phyloP scores from a whole-genome alignment of 2,888 invertebrate genomes.

The Yponomeuta sedellus region DNA sequence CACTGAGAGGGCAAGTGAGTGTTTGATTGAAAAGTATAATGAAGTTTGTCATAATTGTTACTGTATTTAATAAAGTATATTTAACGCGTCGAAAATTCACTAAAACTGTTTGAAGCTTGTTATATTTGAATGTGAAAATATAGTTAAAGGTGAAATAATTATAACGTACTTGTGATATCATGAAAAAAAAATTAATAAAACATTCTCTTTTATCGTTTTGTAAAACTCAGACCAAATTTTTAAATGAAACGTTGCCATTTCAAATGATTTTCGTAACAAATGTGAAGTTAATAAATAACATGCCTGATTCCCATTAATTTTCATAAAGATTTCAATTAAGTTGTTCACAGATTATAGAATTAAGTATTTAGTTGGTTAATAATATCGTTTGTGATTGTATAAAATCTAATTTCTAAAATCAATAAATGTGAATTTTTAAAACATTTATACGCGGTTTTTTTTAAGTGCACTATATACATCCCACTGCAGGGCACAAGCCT shows the following conservation, averaged over 20 bases:
- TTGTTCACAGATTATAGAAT: neutral
- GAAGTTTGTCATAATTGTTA: slow-evolving; percentile 6
- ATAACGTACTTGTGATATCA: slow-evolving; percentile 7
- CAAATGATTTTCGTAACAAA: neutral
- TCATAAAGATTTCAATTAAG: neutral
- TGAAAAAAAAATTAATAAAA: neutral
- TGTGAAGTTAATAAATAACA: neutral
- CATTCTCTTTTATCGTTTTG: neutral
- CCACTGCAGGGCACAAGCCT: too few species aligned
- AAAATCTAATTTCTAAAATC: slow-evolving; percentile 38
- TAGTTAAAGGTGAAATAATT: neutral
- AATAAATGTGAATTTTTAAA: slow-evolving; percentile 48
- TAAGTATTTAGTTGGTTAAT: neutral
- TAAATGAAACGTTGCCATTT: neutral
- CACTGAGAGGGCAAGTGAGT: neutral
- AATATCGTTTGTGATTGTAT: slow-evolving; percentile 34
- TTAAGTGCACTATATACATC: too few species aligned
- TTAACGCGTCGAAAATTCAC: slow-evolving; percentile 2
- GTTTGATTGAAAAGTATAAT: neutral
- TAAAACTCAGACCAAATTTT: slow-evolving; percentile 5
- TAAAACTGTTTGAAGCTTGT: slow-evolving; percentile 7
- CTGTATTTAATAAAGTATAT: neutral
- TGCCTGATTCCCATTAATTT: slow-evolving; percentile 2
- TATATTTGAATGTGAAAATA: slow-evolving; percentile 1
- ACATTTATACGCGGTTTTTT: too few species aligned